phyloP scores from a whole-genome alignment of 2,797 vertebrate genomes.

The Sebastes nivosus region DNA sequence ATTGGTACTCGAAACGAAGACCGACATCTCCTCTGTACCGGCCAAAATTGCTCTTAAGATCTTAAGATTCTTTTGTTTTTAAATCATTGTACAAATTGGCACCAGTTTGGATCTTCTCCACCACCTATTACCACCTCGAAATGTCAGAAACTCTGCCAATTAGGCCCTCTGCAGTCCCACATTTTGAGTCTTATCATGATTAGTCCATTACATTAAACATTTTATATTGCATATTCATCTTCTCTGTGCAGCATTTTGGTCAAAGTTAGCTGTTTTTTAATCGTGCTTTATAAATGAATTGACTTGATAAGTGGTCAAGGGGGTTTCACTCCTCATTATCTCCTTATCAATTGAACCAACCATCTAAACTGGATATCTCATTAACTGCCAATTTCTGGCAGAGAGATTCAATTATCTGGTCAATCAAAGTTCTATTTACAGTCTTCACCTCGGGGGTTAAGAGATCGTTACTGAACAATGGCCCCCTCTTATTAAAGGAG shows the following conservation, averaged over 20 bases:
- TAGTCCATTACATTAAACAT: neutral
- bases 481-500: neutral
- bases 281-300: neutral
- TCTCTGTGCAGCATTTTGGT: neutral
- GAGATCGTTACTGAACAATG: conserved; percentile 1
- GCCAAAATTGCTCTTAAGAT: neutral
- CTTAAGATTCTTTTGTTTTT: neutral
- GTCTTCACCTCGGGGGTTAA: neutral
- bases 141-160: neutral
- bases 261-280: neutral
- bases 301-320: neutral
- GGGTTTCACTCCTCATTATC: neutral
- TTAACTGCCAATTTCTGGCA: conserved; percentile 2
- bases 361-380: neutral
- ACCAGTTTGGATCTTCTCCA: neutral
- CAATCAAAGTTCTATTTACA: conserved; percentile 34
- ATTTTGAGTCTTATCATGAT: neutral
- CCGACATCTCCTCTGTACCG: neutral
- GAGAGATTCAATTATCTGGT: neutral
- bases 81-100: neutral
- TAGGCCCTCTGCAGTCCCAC: neutral
- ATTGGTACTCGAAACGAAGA: neutral
- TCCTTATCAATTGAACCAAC: neutral
- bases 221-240: neutral
- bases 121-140: neutral